A percentile compares a stretch with the other conserved stretches of the same genome.
These are phyloP conservation scores for Alcis repandata DNA, from an alignment of 2,888 invertebrate species.

Conservation along the genomic window DNA sequence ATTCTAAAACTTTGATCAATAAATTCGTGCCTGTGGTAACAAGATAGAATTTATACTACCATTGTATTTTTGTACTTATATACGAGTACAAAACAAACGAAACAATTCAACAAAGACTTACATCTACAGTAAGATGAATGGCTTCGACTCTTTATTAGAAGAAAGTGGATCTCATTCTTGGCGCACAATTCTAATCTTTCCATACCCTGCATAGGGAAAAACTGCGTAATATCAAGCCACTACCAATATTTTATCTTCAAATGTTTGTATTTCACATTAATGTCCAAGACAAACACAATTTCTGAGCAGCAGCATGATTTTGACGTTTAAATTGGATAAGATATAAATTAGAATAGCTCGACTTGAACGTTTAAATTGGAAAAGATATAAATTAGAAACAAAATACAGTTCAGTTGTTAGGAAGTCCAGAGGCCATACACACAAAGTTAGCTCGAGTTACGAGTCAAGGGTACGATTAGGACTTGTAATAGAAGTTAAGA, in stretches of 20 bases:
- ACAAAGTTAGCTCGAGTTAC: constrained; percentile 12
- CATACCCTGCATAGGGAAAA: constrained; percentile 15
- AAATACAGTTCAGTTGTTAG: constrained; percentile 19
- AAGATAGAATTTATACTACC: background rate
- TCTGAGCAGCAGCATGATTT: constrained; percentile 9
- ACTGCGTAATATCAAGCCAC: constrained; percentile 18
- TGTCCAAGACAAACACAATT: constrained; percentile 23
- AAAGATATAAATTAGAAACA: constrained; percentile 25
- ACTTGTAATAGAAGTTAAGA: constrained; percentile 33
- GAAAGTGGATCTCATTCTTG: constrained; percentile 25
- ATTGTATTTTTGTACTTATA: background rate
- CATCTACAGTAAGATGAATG: constrained; percentile 17
- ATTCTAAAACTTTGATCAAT: background rate
- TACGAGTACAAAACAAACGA: constrained; percentile 2
- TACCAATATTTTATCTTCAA: constrained; percentile 18
- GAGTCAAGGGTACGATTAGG: constrained; percentile 32
- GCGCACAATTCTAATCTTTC: constrained; percentile 24
- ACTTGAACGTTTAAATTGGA: constrained; percentile 19
- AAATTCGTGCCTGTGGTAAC: background rate
- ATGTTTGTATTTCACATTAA: constrained; percentile 20
- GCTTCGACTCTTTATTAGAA: constrained; percentile 31
- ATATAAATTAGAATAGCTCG: constrained; percentile 19
- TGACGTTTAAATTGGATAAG: constrained; percentile 25
- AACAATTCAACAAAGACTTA: constrained; percentile 14
- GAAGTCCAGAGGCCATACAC: constrained; percentile 21